A percentile compares a stretch with the other conserved stretches of the same genome.
These are phyloP conservation scores for Stenichneumon culpator DNA, from an alignment of 2,888 invertebrate species.

Conservation along the genomic window DNA sequence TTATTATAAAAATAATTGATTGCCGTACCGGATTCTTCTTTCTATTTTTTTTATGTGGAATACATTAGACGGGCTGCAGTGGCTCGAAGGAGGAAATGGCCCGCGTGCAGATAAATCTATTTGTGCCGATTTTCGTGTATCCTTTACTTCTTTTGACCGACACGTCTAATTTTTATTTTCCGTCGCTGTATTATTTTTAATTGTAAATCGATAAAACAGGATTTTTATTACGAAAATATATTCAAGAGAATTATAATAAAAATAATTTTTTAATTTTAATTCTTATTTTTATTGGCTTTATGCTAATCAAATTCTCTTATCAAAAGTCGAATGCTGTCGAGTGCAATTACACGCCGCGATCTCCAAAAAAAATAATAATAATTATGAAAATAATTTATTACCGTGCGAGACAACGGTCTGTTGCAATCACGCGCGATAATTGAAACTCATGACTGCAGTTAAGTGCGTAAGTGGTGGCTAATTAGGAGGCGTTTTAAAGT, in stretches of 20 bases:
- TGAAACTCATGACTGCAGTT: neutral
- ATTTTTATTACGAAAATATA: neutral
- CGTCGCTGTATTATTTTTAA: neutral
- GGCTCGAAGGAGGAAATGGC: neutral
- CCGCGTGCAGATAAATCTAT: neutral
- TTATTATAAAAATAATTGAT: too few species aligned
- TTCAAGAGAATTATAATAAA: neutral
- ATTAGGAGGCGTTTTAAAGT: neutral
- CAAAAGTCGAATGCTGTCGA: too few species aligned
- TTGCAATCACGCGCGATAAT: neutral
- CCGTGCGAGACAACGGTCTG: conserved; percentile 4
- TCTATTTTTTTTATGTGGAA: neutral
- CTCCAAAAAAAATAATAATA: too few species aligned
- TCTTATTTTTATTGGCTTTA: too few species aligned
- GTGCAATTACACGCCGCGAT: too few species aligned
- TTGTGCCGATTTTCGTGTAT: neutral
- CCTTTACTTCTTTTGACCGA: neutral
- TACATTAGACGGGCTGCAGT: conserved; percentile 2
- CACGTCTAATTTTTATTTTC: neutral
- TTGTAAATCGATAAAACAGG: neutral
- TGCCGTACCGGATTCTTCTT: neutral
- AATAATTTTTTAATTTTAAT: too few species aligned
- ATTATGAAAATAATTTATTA: too few species aligned
- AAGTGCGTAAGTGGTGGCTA: conserved; percentile 2
- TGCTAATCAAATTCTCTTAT: too few species aligned